These are phyloP conservation scores for Acridotheres tristis DNA, from an alignment of 2,797 vertebrate genomes.

Conservation along the genomic window DNA sequence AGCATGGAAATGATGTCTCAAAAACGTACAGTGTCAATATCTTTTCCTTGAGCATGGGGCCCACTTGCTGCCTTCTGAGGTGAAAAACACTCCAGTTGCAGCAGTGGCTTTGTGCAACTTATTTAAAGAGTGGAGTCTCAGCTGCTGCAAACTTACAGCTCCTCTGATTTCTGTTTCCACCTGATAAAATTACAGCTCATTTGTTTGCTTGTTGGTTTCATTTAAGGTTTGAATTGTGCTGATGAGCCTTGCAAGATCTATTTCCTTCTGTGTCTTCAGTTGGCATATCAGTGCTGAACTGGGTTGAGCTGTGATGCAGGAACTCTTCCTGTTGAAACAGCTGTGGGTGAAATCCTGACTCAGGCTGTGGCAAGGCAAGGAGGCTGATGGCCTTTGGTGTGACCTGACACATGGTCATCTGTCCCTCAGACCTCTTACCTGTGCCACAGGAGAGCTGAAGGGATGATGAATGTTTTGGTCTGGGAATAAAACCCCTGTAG, in stretches of 20 bases:
- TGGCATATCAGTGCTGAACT: neutral
- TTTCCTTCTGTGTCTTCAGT: neutral
- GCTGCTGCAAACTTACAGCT: conserved; percentile 2
- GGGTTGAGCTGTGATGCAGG: neutral
- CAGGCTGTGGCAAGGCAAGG: neutral
- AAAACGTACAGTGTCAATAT: neutral
- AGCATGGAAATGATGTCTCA: conserved; percentile 26
- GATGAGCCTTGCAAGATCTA: conserved; percentile 36
- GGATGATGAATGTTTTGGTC: neutral
- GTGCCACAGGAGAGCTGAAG: neutral
- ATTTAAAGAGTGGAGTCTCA: conserved; percentile 19
- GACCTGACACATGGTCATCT: neutral
- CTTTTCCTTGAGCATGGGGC: conserved; percentile 23
- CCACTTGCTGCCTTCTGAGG: conserved; percentile 21
- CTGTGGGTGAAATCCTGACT: neutral
- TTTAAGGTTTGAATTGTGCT: conserved; percentile 57
- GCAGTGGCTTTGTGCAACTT: neutral
- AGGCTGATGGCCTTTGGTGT: neutral
- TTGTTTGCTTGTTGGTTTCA: conserved; percentile 51
- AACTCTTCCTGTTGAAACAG: neutral
- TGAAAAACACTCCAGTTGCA: conserved; percentile 14
- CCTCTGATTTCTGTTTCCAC: conserved; percentile 51
- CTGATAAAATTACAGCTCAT: conserved; percentile 40
- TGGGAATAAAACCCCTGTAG: neutral
- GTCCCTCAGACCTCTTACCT: neutral